These are phyloP conservation scores for Trichosurus vulpecula DNA, from an alignment of 2,797 vertebrate species.

Conservation along the genomic window DNA sequence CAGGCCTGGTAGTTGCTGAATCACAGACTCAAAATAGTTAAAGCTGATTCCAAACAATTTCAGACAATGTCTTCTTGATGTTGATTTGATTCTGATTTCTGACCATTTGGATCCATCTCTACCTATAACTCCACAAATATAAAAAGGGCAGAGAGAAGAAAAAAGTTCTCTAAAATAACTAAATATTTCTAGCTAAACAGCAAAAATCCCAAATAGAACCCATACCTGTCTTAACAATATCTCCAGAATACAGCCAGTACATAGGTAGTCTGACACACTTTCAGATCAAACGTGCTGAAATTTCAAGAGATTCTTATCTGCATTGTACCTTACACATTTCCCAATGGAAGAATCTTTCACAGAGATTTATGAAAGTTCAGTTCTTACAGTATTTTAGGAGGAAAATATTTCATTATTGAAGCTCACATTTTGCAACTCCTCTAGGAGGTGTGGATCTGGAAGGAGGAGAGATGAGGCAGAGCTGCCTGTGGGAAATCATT, in stretches of 20 bases:
- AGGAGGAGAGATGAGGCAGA: no score
- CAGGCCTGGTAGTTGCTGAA: no score
- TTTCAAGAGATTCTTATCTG: constrained; percentile 40
- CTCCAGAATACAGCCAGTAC: constrained; percentile 54
- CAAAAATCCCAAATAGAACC: not conserved
- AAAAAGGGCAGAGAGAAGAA: not conserved
- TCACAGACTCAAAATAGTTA: no score
- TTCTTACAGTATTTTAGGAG: constrained; percentile 43
- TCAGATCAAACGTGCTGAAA: constrained; percentile 39
- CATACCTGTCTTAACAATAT: constrained; percentile 40
- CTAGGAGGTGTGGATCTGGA: not conserved
- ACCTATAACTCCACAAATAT: not conserved
- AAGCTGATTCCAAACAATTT: no score
- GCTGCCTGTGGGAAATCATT: no score
- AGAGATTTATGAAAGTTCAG: constrained; percentile 27
- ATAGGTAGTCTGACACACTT: constrained; percentile 43
- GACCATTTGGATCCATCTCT: not conserved
- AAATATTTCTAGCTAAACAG: not conserved
- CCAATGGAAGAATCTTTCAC: constrained; percentile 12
- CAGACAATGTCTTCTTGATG: no score
- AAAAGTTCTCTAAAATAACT: not conserved
- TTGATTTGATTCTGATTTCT: not conserved
- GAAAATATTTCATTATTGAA: constrained; percentile 13
- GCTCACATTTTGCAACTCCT: constrained; percentile 6
- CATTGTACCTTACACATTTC: constrained; percentile 12